A percentile compares a stretch with the other conserved stretches of the same genome.
Conservation (phyloP, 2,888 invertebrate species). For the Trachelus iudaicus region DNA sequence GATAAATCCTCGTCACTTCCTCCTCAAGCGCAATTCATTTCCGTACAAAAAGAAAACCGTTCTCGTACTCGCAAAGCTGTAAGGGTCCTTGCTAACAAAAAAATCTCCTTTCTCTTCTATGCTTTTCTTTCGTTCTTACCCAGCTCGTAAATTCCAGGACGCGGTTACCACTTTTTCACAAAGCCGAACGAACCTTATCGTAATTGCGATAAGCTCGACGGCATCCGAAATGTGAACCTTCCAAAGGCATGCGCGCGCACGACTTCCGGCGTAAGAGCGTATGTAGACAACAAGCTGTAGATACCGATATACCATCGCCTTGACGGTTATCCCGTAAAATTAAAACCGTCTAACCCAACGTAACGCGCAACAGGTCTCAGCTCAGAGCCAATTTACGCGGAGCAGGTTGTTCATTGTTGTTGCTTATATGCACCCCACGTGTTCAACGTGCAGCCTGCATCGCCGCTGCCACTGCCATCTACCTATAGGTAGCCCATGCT, state of each 20-base stretch:
- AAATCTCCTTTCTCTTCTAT: not conserved
- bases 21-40: not conserved
- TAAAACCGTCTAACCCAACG: not conserved
- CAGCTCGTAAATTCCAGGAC: not conserved
- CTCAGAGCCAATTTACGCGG: not conserved
- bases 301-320: not conserved
- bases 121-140: not conserved
- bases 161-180: not conserved
- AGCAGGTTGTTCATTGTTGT: not conserved
- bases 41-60: not conserved
- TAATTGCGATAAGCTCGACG: not conserved
- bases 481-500: not conserved
- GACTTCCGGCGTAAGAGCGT: not conserved
- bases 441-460: constrained; percentile 30
- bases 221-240: constrained; percentile 3
- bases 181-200: not conserved
- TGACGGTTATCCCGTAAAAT: not conserved
- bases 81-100: not conserved
- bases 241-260: not conserved
- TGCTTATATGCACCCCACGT: not conserved
- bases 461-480: constrained; percentile 13
- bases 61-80: not conserved
- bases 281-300: not conserved
- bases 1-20: not conserved
- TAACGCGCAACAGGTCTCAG: not conserved